Evolutionary conservation across 2,888 invertebrate genomes (phyloP), one percentile per base, ranked within the genome.

Genomic region (Lasioglossum oenotherae): DNA sequence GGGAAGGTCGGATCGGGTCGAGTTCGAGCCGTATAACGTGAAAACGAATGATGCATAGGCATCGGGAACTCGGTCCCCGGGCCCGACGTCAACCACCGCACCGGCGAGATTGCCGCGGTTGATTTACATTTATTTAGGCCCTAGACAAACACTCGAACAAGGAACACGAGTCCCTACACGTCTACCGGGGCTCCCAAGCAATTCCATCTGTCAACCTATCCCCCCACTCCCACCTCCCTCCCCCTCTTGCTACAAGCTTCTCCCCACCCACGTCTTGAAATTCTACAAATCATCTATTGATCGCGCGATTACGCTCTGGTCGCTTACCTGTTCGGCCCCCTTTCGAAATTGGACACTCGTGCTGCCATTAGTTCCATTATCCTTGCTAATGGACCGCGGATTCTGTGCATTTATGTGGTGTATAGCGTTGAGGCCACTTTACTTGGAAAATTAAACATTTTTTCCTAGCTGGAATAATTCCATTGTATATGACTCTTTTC

Each of bases 61-160:
- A 88, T 88, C 78, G 77, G 79, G 74, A 82, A 91, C 85, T 86
- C 75, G 46, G 78, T 53, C 64, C 77, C 67, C 80, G 78, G 84
- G 77, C 10, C 78, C 76, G 69, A 80, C 78, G 89, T 79, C 60
- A 78, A 85, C 79, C 80, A 82, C 84, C 90, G 81, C 23, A 53
- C 53, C 23, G 53, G 77, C 80, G 88, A 89, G 90, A 91, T 92
- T 90, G 90, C 90, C 88, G 88, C 86, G 90, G 86, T 91, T 92
- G 92, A 90, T 92, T 93, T 92, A 92, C 92, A 92, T 93, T 92
- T 93, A 92, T 93, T 92, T 92, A 91, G 92, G 92, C 88, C 91
- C 91, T 91, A 89, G 90, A 89, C 91, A 92, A 91, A 91, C 91
- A 91, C 88, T 91, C 80, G 86, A 83, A 88, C 89, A 89, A 84